phyloP scores from a whole-genome alignment of 1,140 invertebrate species.

The Phenacoccus solenopsis region DNA sequence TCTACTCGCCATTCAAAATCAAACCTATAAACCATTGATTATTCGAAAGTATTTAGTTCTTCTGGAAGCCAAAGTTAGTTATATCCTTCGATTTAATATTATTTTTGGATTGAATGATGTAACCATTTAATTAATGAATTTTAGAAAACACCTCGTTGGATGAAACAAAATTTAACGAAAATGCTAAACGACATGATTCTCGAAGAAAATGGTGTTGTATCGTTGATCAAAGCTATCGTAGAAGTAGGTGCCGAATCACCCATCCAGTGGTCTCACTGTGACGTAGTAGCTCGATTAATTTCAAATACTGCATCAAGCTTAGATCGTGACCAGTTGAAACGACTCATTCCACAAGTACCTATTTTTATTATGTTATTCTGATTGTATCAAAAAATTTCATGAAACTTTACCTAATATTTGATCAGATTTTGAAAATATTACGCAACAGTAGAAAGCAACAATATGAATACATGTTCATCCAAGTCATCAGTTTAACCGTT shows the following conservation, averaged over 20 bases:
- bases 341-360: neutral
- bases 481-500: neutral
- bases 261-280: constrained; percentile 49
- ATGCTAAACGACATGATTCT: constrained; percentile 44
- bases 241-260: constrained; percentile 39
- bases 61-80: constrained; percentile 36
- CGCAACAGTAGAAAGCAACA: neutral
- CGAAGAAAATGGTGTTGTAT: constrained; percentile 43
- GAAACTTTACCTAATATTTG: too few species aligned
- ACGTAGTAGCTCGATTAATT: constrained; percentile 49
- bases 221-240: constrained; percentile 46
- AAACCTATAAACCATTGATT: constrained; percentile 43
- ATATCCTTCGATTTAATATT: neutral
- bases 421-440: neutral
- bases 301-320: constrained; percentile 24
- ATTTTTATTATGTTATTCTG: neutral
- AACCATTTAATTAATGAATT: neutral
- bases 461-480: neutral
- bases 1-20: constrained; percentile 40
- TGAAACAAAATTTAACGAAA: constrained; percentile 43
- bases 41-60: constrained; percentile 57
- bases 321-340: neutral
- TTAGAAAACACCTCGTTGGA: constrained; percentile 43
- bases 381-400: too few species aligned
- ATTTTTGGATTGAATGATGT: neutral